These are phyloP conservation scores for Podarcis cretensis DNA, from an alignment of 2,113 vertebrate genomes.

Conservation along the genomic window DNA sequence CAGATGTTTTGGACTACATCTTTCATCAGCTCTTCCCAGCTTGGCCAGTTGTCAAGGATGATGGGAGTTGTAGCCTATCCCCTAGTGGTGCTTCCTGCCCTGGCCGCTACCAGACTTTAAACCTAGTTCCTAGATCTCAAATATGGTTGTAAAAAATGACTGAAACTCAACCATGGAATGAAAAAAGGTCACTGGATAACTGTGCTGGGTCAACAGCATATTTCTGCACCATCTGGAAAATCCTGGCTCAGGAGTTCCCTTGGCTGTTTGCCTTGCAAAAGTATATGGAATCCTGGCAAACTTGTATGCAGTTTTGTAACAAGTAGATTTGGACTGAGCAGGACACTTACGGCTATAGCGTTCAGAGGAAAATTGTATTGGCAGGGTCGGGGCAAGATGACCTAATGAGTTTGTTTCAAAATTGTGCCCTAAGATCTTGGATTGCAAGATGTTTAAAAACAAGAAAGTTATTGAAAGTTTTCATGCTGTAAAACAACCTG, in stretches of 20 bases:
- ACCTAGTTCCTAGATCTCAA: not conserved
- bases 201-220: not conserved
- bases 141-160: not conserved
- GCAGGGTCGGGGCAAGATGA: slow-evolving; percentile 1
- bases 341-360: not conserved
- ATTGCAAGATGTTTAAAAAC: slow-evolving; percentile 7
- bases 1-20: too few species aligned
- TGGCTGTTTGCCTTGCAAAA: slow-evolving; percentile 27
- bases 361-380: not conserved
- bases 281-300: slow-evolving; percentile 33
- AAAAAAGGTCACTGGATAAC: not conserved
- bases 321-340: slow-evolving; percentile 1
- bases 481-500: not conserved
- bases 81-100: fast-evolving
- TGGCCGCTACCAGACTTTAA: not conserved
- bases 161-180: not conserved
- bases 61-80: too few species aligned
- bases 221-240: slow-evolving; percentile 19
- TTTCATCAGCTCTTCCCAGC: too few species aligned
- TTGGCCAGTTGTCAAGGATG: too few species aligned
- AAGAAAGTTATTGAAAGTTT: slow-evolving; percentile 52
- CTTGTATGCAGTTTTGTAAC: slow-evolving; percentile 32
- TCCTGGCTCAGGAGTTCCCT: slow-evolving; percentile 19
- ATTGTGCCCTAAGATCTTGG: slow-evolving; percentile 20
- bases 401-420: slow-evolving; percentile 32